Evolutionary conservation across 2,888 invertebrate genomes (phyloP), one percentile per base, ranked within the genome.

Genomic region (Bombylius discolor): DNA sequence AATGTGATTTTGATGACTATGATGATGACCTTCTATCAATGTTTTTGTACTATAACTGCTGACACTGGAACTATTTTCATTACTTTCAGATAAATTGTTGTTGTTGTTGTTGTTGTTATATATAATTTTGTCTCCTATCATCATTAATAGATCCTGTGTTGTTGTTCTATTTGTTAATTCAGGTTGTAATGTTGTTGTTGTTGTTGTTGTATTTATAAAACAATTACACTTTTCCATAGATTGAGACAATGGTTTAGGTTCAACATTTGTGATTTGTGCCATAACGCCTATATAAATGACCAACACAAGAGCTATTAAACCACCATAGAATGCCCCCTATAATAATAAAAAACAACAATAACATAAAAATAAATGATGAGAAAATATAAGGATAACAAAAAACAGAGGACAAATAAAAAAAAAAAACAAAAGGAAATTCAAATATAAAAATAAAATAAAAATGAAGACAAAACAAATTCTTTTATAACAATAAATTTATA

Each of bases 231-330:
- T 60, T 9, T 66, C 67, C 2, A 68, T 56, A 7, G 70, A 68
- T 8, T 68, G 59, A 11, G 71, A 63, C 55, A 74, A 56, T 2
- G 62, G 42, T 4, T 63, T 61, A 1, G 65, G 63, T 14, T 69
- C 67, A 46, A 64, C 64, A 58, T 66, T 68, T 34, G 59, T 62
- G 14, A 73, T 63, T 62, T 73, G 73, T 12, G 72, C 71, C 57
- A 72, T 66, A 5, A 72, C 67, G 3, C 74, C 74, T 60, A 74
- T 64, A 56, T 70, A 72, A 4, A 74, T 65, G n/a, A 74, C 73
- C 32, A 73, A 55, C 1, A 60, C 55, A n/a, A 74, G 62, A 1
- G 73, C 66, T 5, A 68, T 59, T 1, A 74, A 59, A 5, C 70
- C 72, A 4, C 74, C 74, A 56, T 71, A 73, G 60, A 74, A 70